Evolutionary conservation across 2,888 invertebrate genomes (phyloP), one percentile per base, ranked within the genome.

Genomic region (Toxonevra muliebris): DNA sequence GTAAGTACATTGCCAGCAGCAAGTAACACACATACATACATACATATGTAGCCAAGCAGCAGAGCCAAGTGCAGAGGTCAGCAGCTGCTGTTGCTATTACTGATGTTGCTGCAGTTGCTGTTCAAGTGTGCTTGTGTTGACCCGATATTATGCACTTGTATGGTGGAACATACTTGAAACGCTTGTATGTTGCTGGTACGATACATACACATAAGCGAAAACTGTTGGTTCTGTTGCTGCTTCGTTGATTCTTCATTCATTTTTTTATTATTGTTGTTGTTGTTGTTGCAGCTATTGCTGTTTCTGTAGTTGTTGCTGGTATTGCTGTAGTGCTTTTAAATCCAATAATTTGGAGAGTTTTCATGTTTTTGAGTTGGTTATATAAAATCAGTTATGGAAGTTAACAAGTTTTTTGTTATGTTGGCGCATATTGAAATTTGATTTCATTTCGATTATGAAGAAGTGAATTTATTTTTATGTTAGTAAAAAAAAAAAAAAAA

Each of bases 361-460:
- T 57, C 48, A 48, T 48, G 13, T 11, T 8, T 20, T 57, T 57
- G 40, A 20, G 57, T 13, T 57, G 30, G 57, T 13, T 30, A 30
- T 12, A 13, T 20, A 7, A 30, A 30, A 30, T 30, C 30, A 30
- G 30, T 30, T 30, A 10, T 59, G 63, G 53, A 43, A 30, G 63
- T 68, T 68, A 68, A 68, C 68, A 64, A 68, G 63, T 63, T 55
- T 54, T 48, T 42, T 58, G 58, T 50, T 63, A 41, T 59, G 53
- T 19, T 45, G 45, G n/a, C 19, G 61, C 61, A 67, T 62, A 68
- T 68, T 68, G 55, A 68, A 68, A 68, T 68, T 68, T 68, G 68
- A 68, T 68, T 68, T 68, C 54, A 68, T 55, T 60, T 60, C 55
- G 63, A 13, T 17, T 58, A 58, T 63, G 45, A n/a, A 13, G 40